These are phyloP conservation scores for Pollachius pollachius DNA, from an alignment of 2,113 vertebrate genomes.

Conservation along the genomic window DNA sequence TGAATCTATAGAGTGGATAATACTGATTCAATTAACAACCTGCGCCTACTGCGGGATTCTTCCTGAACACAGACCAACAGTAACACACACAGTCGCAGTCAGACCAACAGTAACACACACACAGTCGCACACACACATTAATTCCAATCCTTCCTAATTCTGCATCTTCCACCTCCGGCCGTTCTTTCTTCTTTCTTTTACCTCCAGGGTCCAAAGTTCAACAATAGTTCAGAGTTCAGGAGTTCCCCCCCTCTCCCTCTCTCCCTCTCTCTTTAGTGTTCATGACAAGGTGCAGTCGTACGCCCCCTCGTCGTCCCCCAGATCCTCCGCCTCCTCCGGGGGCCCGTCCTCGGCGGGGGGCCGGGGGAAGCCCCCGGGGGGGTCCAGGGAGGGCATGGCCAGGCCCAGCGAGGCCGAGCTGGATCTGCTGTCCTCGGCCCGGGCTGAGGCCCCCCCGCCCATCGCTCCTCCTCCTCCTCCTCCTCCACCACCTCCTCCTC, in stretches of 20 bases:
- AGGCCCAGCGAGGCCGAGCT: slow-evolving; percentile 64
- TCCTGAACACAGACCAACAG: neutral
- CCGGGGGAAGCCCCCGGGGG: slow-evolving; percentile 41
- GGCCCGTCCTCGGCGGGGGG: slow-evolving; percentile 76
- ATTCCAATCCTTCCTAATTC: slow-evolving; percentile 25
- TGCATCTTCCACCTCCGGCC: neutral
- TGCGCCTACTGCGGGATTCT: slow-evolving; percentile 7
- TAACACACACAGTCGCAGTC: neutral
- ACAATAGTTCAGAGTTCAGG: slow-evolving; percentile 24
- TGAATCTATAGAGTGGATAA: slow-evolving; percentile 40
- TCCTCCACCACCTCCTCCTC: slow-evolving; percentile 1
- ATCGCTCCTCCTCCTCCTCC: slow-evolving; percentile 56
- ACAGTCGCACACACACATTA: slow-evolving; percentile 17
- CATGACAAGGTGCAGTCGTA: slow-evolving; percentile 93
- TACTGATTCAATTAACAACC: slow-evolving; percentile 57
- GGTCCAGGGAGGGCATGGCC: slow-evolving; percentile 76
- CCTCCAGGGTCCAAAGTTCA: slow-evolving; percentile 19
- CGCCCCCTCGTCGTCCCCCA: slow-evolving; percentile 80
- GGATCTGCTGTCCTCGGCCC: slow-evolving; percentile 81
- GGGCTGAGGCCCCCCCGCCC: slow-evolving; percentile 55
- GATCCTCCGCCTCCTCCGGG: slow-evolving; percentile 75
- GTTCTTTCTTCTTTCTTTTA: neutral
- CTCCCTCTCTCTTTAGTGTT: slow-evolving; percentile 32
- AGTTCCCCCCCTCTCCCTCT: neutral
- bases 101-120: neutral